Base-by-base conservation (phyloP, 2,113 vertebrate genomes). In the Tursiops truncatus region DNA sequence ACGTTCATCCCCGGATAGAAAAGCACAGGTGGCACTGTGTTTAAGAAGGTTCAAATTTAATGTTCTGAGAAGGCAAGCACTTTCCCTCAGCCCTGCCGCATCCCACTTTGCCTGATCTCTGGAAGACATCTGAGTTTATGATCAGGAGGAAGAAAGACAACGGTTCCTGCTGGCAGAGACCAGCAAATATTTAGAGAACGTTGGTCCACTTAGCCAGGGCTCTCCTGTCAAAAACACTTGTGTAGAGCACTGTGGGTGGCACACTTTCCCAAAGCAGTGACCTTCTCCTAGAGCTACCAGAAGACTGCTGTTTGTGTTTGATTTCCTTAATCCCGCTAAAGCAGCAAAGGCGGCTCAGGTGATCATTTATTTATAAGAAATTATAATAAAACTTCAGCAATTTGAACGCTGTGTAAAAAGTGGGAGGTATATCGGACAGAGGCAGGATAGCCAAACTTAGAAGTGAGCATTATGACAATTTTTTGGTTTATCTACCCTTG, bases 281-380 rank as follows among this genome's bases (percentile, higher is more conserved):
- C 98, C 97, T 98, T 98, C 97, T 98, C 82, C 38, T 33, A 60
- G 91, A 96, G 97, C 93, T 94, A 97, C 96, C 94, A 96, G 97
- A 98, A 83, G 87, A 92, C 96, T 95, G 95, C 90, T 97, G 50
- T 88, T 96, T 97, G 95, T 96, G 94, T 98, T 97, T 98, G 98
- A 97, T 97, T 98, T 98, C 97, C 90, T 97, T 97, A 98, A 98
- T 97, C 85, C 95, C 86, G 63, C 97, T 96, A 96, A 97, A 97
- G 96, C 97, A 96, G 80, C 56, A 28, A 93, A 88, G 93, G 97
- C 84, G 91, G 95, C 97, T 97, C 95, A 91, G 96, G 95, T 95
- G 95, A 95, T 95, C 96, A 98, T 98, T 98, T 99, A 98, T 97
- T 98, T 97, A 91, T 97, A 98, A 98, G 96, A 98, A 98, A 98